Conservation (phyloP, 2,113 vertebrate genomes). For the Alouatta palliata region DNA sequence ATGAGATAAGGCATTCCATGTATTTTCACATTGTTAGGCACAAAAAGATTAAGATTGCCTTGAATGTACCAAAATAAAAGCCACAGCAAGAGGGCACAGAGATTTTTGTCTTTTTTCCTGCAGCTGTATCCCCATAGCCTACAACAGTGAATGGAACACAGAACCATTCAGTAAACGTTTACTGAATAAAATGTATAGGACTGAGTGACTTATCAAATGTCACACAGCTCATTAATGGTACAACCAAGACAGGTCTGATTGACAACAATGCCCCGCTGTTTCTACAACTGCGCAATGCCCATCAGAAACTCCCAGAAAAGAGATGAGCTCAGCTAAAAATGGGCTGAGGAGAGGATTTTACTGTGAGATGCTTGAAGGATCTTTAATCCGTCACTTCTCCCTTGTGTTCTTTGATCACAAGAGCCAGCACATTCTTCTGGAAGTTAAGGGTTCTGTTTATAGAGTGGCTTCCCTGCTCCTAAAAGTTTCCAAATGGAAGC, state of each 20-base stretch:
- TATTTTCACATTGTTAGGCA: not conserved
- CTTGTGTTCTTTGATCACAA: not conserved
- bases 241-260: not conserved
- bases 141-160: not conserved
- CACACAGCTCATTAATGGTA: not conserved
- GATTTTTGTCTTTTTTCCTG: not conserved
- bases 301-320: not conserved
- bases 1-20: not conserved
- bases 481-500: not conserved
- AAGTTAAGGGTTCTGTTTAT: not conserved
- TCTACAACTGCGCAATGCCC: not conserved
- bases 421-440: not conserved
- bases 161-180: conserved; percentile 34
- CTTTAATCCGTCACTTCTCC: not conserved
- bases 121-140: not conserved
- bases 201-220: not conserved
- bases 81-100: not conserved
- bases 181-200: not conserved
- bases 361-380: not conserved
- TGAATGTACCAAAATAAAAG: conserved; percentile 5
- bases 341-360: not conserved
- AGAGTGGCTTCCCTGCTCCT: not conserved
- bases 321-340: not conserved
- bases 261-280: not conserved
- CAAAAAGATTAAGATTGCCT: not conserved